A percentile compares a stretch with the other conserved stretches of the same genome.
Conservation (phyloP, 2,888 invertebrate genomes). For the Philaethria dido region DNA sequence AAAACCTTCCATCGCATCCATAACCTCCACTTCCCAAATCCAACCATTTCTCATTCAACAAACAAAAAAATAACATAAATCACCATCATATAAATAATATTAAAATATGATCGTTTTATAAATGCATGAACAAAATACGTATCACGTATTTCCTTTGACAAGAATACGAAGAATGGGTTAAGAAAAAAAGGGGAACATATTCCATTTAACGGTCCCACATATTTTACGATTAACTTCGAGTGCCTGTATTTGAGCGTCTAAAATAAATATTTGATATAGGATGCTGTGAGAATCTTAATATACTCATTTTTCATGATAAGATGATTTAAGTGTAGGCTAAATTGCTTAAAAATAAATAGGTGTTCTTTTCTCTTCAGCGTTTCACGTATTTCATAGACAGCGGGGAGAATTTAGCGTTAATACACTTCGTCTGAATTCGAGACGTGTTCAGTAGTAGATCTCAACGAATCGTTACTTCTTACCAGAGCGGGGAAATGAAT, state of each 20-base stretch:
- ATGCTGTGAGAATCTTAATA: constrained; percentile 9
- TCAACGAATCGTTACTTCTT: too few relatives aligned
- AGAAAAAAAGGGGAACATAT: constrained; percentile 11
- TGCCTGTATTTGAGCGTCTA: constrained; percentile 14
- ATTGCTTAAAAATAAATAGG: background rate
- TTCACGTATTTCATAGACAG: too few relatives aligned
- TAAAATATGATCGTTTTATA: constrained; percentile 6
- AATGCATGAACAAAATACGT: constrained; percentile 7
- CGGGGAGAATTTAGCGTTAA: too few relatives aligned
- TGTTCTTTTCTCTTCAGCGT: too few relatives aligned
- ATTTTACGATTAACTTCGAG: constrained; percentile 29
- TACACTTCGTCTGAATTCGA: too few relatives aligned
- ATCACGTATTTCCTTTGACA: constrained; percentile 15
- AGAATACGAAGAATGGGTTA: background rate
- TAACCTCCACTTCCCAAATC: too few relatives aligned
- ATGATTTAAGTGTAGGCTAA: background rate
- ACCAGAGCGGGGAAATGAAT: too few relatives aligned
- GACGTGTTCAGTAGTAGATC: too few relatives aligned
- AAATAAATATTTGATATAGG: constrained; percentile 26
- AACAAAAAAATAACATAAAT: constrained; percentile 1
- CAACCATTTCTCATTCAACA: too few relatives aligned
- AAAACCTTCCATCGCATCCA: too few relatives aligned
- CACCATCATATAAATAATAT: background rate
- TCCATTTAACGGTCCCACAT: constrained; percentile 27
- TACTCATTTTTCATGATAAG: background rate